Base-by-base conservation (phyloP, 2,888 invertebrate genomes). In the Netelia fuscicornis region DNA sequence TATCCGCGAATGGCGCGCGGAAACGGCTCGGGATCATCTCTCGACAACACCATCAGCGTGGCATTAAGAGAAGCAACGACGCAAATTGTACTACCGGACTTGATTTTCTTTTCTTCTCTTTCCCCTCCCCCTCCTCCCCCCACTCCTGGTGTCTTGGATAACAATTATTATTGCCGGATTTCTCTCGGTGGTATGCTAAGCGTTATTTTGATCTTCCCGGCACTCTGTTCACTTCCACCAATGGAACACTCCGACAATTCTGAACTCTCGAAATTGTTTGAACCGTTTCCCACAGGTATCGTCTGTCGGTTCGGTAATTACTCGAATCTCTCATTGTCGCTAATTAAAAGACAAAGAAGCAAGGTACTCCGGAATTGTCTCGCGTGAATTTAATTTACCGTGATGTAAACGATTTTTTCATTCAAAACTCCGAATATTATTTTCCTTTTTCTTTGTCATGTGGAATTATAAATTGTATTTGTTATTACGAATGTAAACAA, bases 161-260 rank as follows among this genome's bases (percentile, higher is more conserved):
- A 84, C 78, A 84, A 86, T 84, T 78, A 81, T 84, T 81, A 86
- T 81, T 84, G 78, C 71, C 78, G 68, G 81, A 86, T 86, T 84
- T 86, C 84, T 81, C 86, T 78, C 62, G 60, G 25, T 48, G 62
- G 54, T 48, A 78, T 67, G 74, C 79, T 71, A 17, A 70, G 42
- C 30, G 30, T 52, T 70, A 68, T 64, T 78, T 60, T 75, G 30
- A 30, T 23, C 13, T 2, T 20, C 9, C 17, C 44, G 5, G 9
- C 20, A 58, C 11, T 13, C 17, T 20, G 13, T 37, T 23, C 48
- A 48, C 75, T 62, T 52, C 72, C 60, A 64, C 2, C 58, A 5
- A 62, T 60, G n/a, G 25, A n/a, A 25, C 23, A 30, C 52, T 71
- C 60, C 42, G 64, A 30, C 8, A 13, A 42, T 67, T 23, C 17